Evolutionary conservation across 2,797 vertebrate genomes (phyloP).

Genomic region (Setipinna tenuifilis): DNA sequence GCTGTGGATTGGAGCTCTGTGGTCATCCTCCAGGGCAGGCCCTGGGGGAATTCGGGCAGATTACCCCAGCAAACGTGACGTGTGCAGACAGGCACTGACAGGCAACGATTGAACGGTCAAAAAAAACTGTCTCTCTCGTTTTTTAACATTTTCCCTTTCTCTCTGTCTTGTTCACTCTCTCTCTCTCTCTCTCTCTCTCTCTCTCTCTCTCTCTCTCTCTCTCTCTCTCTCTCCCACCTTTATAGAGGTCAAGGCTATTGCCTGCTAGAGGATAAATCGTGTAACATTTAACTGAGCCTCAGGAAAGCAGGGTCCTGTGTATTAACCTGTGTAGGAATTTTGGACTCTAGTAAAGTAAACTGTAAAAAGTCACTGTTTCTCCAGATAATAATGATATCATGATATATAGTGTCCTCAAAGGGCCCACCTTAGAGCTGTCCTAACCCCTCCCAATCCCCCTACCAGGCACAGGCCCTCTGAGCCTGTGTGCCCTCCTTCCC

Average conservation of each 20-base stretch:
- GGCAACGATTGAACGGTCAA: neutral
- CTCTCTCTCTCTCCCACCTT: neutral
- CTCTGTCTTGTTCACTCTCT: neutral
- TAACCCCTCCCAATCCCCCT: too few species aligned
- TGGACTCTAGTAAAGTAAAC: too few species aligned
- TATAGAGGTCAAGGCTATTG: constrained; percentile 45
- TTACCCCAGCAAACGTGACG: neutral
- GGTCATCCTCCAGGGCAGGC: constrained; percentile 12
- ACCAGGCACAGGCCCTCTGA: too few species aligned
- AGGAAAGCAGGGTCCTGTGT: neutral
- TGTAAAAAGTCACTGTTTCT: too few species aligned
- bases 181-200: constrained; percentile 27
- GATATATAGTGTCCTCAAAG: too few species aligned
- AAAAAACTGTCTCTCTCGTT: too few species aligned
- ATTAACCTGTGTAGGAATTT: neutral
- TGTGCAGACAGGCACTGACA: constrained; percentile 14
- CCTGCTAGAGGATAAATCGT: constrained; percentile 23
- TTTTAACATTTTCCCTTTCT: constrained; percentile 33
- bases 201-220: neutral
- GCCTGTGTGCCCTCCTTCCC: neutral
- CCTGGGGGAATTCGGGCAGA: neutral
- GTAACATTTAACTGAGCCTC: neutral
- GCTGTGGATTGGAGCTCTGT: constrained; percentile 25
- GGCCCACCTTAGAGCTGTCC: too few species aligned
- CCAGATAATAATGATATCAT: too few species aligned